These are phyloP conservation scores for Nyctereutes procyonoides DNA, from an alignment of 2,113 vertebrate genomes.

Conservation along the genomic window DNA sequence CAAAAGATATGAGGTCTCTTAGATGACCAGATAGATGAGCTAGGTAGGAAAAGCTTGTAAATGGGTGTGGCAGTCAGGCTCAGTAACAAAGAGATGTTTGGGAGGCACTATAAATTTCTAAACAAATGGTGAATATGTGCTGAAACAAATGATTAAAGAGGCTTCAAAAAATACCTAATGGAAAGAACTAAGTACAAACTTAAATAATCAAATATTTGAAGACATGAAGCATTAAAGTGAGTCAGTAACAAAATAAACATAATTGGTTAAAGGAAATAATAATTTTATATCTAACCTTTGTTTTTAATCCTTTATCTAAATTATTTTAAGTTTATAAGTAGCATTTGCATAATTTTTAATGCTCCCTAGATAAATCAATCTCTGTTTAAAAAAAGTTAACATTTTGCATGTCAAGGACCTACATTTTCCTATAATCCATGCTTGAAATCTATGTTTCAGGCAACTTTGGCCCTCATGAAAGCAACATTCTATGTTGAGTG, in stretches of 20 bases:
- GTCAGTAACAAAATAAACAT: neutral
- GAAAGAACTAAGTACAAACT: neutral
- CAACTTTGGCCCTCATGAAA: neutral
- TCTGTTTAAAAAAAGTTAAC: neutral
- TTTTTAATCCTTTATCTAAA: neutral
- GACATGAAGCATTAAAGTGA: neutral
- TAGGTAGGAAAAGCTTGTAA: neutral
- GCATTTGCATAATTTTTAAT: neutral
- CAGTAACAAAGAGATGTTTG: neutral
- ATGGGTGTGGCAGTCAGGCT: neutral
- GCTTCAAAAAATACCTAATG: neutral
- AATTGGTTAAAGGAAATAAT: conserved; percentile 23
- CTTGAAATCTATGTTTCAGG: neutral
- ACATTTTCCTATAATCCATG: neutral
- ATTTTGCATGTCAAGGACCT: neutral
- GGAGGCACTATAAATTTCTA: neutral
- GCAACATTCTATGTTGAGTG: neutral
- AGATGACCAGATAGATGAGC: neutral
- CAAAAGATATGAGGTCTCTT: neutral
- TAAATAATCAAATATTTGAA: neutral
- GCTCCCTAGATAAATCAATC: neutral
- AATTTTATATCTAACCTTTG: neutral
- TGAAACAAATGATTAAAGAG: neutral
- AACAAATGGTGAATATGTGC: neutral
- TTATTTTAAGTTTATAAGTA: neutral